These are phyloP conservation scores for Magallana ariakensis DNA, from an alignment of 1,140 invertebrate species.

Conservation along the genomic window DNA sequence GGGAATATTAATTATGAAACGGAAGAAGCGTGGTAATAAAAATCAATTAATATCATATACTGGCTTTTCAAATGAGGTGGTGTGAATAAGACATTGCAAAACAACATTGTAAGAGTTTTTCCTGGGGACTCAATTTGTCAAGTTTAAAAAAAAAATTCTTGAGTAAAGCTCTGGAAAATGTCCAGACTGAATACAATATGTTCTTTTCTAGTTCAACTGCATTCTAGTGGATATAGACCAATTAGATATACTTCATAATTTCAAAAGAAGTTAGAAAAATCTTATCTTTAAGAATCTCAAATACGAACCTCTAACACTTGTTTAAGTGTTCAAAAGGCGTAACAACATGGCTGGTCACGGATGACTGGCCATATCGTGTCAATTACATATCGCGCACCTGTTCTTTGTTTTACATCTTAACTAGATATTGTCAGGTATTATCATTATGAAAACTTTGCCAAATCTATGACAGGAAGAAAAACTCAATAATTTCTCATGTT, in stretches of 20 bases:
- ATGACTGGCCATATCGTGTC: not conserved
- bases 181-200: not conserved
- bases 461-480: not conserved
- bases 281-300: not conserved
- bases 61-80: not conserved
- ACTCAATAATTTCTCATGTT: not conserved
- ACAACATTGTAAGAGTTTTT: not conserved
- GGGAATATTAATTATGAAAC: not conserved
- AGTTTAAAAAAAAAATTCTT: not conserved
- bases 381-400: conserved; percentile 6
- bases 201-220: not conserved
- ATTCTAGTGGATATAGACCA: conserved; percentile 17
- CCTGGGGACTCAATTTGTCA: not conserved
- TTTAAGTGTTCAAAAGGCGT: not conserved
- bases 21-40: not conserved
- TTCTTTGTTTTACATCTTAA: not conserved
- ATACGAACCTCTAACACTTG: not conserved
- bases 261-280: not conserved
- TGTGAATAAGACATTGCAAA: not conserved
- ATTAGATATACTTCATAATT: conserved; percentile 24
- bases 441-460: not conserved
- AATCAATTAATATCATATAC: conserved; percentile 13
- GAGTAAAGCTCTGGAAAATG: not conserved
- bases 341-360: not conserved
- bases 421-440: not conserved